Base-by-base conservation (phyloP, 2,113 vertebrate genomes). In the Hippocampus mohnikei region DNA sequence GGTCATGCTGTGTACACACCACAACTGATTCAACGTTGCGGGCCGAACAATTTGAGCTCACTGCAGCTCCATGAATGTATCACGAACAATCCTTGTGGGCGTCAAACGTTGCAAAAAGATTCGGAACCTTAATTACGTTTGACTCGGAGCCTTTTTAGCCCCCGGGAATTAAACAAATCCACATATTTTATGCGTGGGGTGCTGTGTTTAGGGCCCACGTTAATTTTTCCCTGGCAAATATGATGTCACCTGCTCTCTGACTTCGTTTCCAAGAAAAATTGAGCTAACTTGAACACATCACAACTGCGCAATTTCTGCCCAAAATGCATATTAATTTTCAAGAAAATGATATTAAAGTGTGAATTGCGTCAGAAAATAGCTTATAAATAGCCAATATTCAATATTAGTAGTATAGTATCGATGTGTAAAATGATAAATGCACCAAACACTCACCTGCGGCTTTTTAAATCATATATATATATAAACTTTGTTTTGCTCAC, bases 1-100 rank as follows among this genome's bases (percentile, higher is more conserved):
- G 85, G 71, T 81, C 79, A 69, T 78, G 81, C 74, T 82, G 83
- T 84, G 81, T 86, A 89, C 85, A 90, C 90, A 91, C 56, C 15
- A 2, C 1, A 5, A 59, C 86, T 64, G 85, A 88, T 86, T 91
- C 85, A 88, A 62, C 72, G 70, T 81, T 85, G 83, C 77, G 83
- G 80, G 71, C 81, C 82, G 13, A 61, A 4, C 74, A 84, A 83
- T 72, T 82, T 76, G 78, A 74, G 72, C 71, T 81, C 27, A 86
- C 63, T 50, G 56, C 69, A 40, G 48, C 37, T 40, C 75, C 66
- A 68, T 81, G 41, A 83, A 68, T 33, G 29, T 13, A 21, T 2
- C 65, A 48, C 23, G 29, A 61, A 7, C 21, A 23, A 55, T 55
- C 52, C 52, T 21, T 11, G 10, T 55, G 52, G 52, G 15, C 21